Evolutionary conservation across 2,888 invertebrate genomes (phyloP).

Genomic region (Automeris io): DNA sequence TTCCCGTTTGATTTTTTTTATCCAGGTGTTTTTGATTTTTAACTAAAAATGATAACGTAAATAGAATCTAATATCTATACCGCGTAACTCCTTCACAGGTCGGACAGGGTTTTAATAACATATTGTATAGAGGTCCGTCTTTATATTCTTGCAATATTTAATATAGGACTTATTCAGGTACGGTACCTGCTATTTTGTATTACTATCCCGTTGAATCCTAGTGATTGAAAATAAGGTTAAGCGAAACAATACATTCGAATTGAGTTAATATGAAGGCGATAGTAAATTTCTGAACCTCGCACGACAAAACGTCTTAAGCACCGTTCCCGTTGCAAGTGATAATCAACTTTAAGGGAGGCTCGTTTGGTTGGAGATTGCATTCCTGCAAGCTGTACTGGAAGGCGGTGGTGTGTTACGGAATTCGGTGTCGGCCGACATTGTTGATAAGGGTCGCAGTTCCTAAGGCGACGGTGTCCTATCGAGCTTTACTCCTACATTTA

Average conservation of each 20-base stretch:
- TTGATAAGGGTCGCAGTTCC: conserved; percentile 69
- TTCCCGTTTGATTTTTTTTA: no score
- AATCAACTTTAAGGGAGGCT: conserved; percentile 6
- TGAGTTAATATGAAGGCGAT: conserved; percentile 53
- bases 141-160: background rate
- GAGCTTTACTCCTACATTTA: conserved; percentile 49
- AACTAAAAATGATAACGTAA: no score
- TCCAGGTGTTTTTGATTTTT: no score
- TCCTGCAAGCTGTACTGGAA: conserved; percentile 24
- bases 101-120: no score
- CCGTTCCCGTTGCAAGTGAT: conserved; percentile 6
- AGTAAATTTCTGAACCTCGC: conserved; percentile 44
- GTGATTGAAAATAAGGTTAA: conserved; percentile 58
- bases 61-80: no score
- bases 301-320: background rate
- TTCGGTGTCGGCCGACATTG: conserved; percentile 52
- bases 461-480: conserved; percentile 57
- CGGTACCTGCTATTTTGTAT: background rate
- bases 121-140: no score
- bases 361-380: conserved; percentile 24
- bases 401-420: conserved; percentile 54
- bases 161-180: background rate
- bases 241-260: conserved; percentile 54
- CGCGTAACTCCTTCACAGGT: no score
- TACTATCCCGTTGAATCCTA: conserved; percentile 10